Percentiles rank a stretch among this genome's conserved stretches.
phyloP scores from a whole-genome alignment of 2,888 invertebrate genomes.

The Amitus sp. region DNA sequence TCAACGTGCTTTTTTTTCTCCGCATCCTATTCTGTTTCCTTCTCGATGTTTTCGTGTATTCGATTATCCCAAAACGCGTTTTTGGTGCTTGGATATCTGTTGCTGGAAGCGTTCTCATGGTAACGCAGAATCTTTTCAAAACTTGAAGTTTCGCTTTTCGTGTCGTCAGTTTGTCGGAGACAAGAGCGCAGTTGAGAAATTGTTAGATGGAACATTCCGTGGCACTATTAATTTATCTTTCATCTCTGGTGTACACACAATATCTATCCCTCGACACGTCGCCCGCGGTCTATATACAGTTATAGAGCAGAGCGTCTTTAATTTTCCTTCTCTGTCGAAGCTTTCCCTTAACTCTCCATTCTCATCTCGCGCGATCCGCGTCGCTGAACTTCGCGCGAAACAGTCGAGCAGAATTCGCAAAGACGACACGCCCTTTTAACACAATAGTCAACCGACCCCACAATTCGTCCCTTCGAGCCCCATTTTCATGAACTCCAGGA shows the following conservation, averaged over 20 bases:
- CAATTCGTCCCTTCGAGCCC: too few species aligned
- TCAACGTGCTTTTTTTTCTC: too few species aligned
- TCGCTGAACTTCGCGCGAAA: conserved; percentile 17
- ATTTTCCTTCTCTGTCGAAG: conserved; percentile 14
- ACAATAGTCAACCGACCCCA: conserved; percentile 19
- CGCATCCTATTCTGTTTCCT: too few species aligned
- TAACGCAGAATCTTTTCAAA: background rate
- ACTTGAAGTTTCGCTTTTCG: background rate
- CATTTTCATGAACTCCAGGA: conserved; percentile 28
- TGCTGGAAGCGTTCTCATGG: too few species aligned
- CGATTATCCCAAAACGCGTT: too few species aligned
- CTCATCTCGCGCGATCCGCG: conserved; percentile 10
- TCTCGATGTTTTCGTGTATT: too few species aligned
- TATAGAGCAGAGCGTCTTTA: conserved; percentile 3
- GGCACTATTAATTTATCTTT: conserved; percentile 8
- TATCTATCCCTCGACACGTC: background rate
- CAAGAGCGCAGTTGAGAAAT: background rate
- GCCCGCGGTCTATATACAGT: background rate
- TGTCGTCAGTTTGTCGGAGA: background rate
- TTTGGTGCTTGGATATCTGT: too few species aligned
- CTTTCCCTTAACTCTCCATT: conserved; percentile 8
- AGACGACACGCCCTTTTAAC: conserved; percentile 14
- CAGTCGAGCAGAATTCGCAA: conserved; percentile 9
- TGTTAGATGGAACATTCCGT: background rate
- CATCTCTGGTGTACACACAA: background rate